Evolutionary conservation across 2,113 vertebrate species (phyloP).

Genomic region (Podarcis raffonei): DNA sequence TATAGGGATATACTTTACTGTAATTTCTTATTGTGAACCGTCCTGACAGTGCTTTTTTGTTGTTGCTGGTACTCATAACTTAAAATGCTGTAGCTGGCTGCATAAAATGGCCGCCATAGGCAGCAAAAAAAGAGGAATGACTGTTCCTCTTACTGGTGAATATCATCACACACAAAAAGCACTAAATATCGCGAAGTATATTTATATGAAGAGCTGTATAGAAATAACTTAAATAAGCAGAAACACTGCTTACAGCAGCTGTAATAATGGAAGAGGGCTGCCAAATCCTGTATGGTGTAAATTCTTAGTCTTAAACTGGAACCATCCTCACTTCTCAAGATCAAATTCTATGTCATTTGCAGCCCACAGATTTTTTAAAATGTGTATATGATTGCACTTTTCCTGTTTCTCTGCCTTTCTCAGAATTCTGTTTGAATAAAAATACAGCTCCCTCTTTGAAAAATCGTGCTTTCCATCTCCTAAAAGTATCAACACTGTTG

Average conservation of each 20-base stretch:
- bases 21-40: too few relatives aligned
- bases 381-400: neutral
- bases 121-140: too few relatives aligned
- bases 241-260: neutral
- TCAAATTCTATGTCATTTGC: neutral
- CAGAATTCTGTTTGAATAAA: neutral
- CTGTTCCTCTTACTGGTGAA: too few relatives aligned
- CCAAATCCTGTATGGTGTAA: neutral
- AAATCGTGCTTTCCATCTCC: neutral
- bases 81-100: too few relatives aligned
- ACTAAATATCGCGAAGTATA: too few relatives aligned
- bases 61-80: too few relatives aligned
- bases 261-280: neutral
- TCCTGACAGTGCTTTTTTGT: too few relatives aligned
- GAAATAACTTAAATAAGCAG: too few relatives aligned
- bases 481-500: neutral
- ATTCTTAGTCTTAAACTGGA: neutral
- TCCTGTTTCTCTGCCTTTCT: neutral
- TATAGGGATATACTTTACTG: too few relatives aligned
- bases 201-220: too few relatives aligned
- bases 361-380: neutral
- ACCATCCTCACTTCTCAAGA: neutral
- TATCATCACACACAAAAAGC: too few relatives aligned
- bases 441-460: neutral
- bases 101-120: too few relatives aligned